Conservation (phyloP, 2,888 invertebrate genomes). For the Galerucella nymphaeae region DNA sequence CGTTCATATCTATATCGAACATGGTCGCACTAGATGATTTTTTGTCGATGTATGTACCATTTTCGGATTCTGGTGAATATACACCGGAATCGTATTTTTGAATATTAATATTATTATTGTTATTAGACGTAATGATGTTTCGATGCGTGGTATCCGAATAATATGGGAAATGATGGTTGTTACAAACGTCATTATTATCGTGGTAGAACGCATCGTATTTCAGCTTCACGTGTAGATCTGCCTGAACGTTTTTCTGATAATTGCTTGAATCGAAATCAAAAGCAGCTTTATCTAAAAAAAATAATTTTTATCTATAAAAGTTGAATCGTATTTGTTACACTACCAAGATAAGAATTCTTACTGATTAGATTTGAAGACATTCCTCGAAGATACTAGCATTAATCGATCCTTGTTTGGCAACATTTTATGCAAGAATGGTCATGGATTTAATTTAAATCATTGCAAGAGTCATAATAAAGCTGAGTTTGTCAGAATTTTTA, state of each 20-base stretch:
- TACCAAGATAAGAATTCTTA: too few species aligned
- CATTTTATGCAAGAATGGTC: too few species aligned
- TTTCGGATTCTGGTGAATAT: conserved; percentile 32
- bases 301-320: too few species aligned
- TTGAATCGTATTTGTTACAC: too few species aligned
- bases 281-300: conserved; percentile 47
- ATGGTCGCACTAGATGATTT: conserved; percentile 18
- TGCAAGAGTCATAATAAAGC: too few species aligned
- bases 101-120: conserved; percentile 24
- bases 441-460: too few species aligned
- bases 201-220: conserved; percentile 37
- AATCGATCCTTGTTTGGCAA: too few species aligned
- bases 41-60: conserved; percentile 39
- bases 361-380: too few species aligned
- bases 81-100: conserved; percentile 9
- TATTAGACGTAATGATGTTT: conserved; percentile 23
- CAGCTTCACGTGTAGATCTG: conserved; percentile 43
- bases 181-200: neutral
- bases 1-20: conserved; percentile 36
- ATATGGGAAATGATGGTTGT: conserved; percentile 39
- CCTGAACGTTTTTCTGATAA: conserved; percentile 36
- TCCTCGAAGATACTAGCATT: too few species aligned
- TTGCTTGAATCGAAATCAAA: conserved; percentile 46
- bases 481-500: too few species aligned
- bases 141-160: conserved; percentile 40